Conservation (phyloP, 1,140 invertebrate genomes). For the Tachypleus tridentatus region DNA sequence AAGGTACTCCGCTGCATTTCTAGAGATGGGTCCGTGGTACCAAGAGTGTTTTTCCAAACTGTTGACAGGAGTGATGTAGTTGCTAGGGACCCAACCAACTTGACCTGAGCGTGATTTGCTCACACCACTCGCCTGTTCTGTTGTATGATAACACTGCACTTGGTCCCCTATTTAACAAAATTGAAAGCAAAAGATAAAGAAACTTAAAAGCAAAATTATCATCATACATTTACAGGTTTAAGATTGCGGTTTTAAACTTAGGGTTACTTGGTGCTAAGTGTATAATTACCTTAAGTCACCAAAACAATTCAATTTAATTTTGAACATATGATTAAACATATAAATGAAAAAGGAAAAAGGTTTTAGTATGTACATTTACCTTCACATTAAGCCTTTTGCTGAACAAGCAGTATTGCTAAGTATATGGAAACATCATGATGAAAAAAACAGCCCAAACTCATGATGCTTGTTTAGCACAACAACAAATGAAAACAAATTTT, state of each 20-base stretch:
- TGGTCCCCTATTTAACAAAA: conserved; percentile 60
- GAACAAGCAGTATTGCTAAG: too few relatives aligned
- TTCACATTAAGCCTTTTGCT: too few relatives aligned
- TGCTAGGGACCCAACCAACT: conserved; percentile 95
- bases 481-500: too few relatives aligned
- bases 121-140: conserved; percentile 98
- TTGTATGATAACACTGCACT: conserved; percentile 94
- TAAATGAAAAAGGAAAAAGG: too few relatives aligned
- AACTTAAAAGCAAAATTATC: conserved; percentile 6
- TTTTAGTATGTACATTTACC: too few relatives aligned
- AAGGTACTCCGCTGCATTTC: conserved; percentile 95
- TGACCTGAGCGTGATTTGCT: conserved; percentile 81
- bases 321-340: too few relatives aligned
- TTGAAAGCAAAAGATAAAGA: conserved; percentile 8
- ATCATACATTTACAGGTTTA: conserved; percentile 3
- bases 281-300: too few relatives aligned
- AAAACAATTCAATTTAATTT: too few relatives aligned
- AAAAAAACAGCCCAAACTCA: too few relatives aligned
- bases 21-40: conserved; percentile 91
- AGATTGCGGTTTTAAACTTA: background rate
- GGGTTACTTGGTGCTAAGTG: too few relatives aligned
- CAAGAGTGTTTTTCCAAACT: conserved; percentile 97
- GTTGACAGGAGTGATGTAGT: conserved; percentile 97
- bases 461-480: too few relatives aligned
- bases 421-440: too few relatives aligned